A percentile compares a stretch with the other conserved stretches of the same genome.
Conservation (phyloP, 2,888 invertebrate species). For the Apodemia hepburni region DNA sequence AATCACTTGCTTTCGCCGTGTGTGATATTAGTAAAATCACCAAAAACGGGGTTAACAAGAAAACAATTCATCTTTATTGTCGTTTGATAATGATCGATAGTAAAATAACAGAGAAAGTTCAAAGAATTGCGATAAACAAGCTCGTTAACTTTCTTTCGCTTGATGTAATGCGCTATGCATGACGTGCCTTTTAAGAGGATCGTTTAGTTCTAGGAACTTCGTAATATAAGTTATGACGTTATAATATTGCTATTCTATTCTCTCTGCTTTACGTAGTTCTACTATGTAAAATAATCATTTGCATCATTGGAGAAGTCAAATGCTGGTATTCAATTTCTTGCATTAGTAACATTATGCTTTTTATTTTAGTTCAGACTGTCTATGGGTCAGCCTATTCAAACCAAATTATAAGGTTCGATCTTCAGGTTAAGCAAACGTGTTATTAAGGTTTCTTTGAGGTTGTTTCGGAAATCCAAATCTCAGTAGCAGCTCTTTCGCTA, state of each 20-base stretch:
- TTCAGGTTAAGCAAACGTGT: no score
- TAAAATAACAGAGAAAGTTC: slow-evolving; percentile 30
- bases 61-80: slow-evolving; percentile 28
- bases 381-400: no score
- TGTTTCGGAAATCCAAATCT: no score
- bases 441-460: no score
- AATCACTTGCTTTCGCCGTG: not conserved
- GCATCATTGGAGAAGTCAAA: no score
- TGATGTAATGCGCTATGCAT: slow-evolving; percentile 28
- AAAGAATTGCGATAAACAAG: slow-evolving; percentile 25
- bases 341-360: no score
- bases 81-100: slow-evolving; percentile 25
- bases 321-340: no score
- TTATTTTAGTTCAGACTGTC: no score
- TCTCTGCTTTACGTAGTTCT: not conserved
- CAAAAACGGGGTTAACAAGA: not conserved
- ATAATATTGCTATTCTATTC: not conserved
- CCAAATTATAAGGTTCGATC: no score
- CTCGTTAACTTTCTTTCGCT: slow-evolving; percentile 33
- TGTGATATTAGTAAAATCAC: not conserved
- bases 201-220: not conserved
- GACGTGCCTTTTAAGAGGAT: slow-evolving; percentile 23
- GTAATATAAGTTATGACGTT: not conserved
- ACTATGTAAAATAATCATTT: no score
- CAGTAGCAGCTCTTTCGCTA: no score